Evolutionary conservation across 2,888 invertebrate genomes (phyloP).

Genomic region (Clistopyga incitator): DNA sequence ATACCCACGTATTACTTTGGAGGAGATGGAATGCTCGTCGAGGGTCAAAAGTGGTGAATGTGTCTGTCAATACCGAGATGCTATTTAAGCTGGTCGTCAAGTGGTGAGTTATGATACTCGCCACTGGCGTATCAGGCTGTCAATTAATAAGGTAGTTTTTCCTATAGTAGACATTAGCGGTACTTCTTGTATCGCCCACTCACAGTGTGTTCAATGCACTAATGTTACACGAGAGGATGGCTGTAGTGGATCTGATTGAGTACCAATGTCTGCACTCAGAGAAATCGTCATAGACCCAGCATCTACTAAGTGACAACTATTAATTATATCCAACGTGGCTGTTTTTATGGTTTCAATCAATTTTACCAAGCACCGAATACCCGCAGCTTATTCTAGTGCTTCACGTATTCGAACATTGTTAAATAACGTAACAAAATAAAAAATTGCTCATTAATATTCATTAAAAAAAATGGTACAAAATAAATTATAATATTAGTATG

Average conservation of each 20-base stretch:
- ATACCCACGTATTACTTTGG: constrained; percentile 76
- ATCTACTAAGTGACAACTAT: too few relatives aligned
- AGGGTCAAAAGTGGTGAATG: constrained; percentile 58
- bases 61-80: constrained; percentile 51
- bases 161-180: not conserved
- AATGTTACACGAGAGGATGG: not conserved
- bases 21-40: constrained; percentile 70
- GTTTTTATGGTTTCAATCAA: too few relatives aligned
- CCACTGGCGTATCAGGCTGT: not conserved
- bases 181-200: not conserved
- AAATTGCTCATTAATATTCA: too few relatives aligned
- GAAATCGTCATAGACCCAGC: too few relatives aligned
- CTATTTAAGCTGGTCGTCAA: constrained; percentile 31
- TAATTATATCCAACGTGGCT: too few relatives aligned
- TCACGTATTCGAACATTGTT: too few relatives aligned
- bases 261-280: not conserved
- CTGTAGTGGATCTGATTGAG: not conserved
- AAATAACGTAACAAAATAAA: too few relatives aligned
- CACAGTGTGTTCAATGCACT: not conserved
- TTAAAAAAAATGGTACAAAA: too few relatives aligned
- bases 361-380: too few relatives aligned
- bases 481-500: too few relatives aligned
- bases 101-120: constrained; percentile 35
- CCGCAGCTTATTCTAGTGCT: too few relatives aligned
- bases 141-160: constrained; percentile 5